These are phyloP conservation scores for Phocides pigmalion DNA, from an alignment of 1,140 invertebrate genomes.

Conservation along the genomic window DNA sequence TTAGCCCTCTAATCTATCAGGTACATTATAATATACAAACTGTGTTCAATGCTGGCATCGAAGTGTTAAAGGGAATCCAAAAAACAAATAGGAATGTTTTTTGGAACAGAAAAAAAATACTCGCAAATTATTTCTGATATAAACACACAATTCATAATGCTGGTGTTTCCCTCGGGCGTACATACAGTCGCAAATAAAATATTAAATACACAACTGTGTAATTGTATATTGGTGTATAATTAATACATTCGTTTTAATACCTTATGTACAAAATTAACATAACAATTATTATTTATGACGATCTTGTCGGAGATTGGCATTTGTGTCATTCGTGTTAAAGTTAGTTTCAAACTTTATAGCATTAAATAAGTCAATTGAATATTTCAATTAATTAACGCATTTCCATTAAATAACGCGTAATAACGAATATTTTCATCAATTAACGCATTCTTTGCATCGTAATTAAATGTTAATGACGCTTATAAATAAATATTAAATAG, in stretches of 20 bases:
- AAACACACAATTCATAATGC: conserved; percentile 71
- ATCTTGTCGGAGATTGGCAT: not conserved
- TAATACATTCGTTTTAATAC: conserved; percentile 18
- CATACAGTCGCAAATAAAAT: conserved; percentile 48
- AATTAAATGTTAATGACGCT: not conserved
- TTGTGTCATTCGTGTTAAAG: conserved; percentile 1
- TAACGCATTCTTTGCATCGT: not conserved
- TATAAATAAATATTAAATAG: too few relatives aligned
- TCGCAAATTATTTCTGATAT: conserved; percentile 61
- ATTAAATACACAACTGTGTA: conserved; percentile 27
- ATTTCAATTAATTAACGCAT: too few relatives aligned
- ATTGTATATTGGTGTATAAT: conserved; percentile 14
- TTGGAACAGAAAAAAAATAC: conserved; percentile 43
- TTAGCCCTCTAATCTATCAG: conserved; percentile 71
- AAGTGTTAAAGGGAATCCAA: conserved; percentile 51
- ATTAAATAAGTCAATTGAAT: too few relatives aligned
- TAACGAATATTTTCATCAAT: too few relatives aligned
- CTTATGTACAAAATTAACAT: conserved; percentile 21
- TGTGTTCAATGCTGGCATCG: conserved; percentile 44
- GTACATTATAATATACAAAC: conserved; percentile 71
- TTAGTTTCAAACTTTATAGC: not conserved
- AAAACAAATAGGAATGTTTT: conserved; percentile 55
- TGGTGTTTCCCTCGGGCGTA: conserved; percentile 40
- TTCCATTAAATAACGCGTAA: too few relatives aligned
- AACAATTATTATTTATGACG: conserved; percentile 22